Base-by-base conservation (phyloP, 2,888 invertebrate species). In the Polyommatus icarus region DNA sequence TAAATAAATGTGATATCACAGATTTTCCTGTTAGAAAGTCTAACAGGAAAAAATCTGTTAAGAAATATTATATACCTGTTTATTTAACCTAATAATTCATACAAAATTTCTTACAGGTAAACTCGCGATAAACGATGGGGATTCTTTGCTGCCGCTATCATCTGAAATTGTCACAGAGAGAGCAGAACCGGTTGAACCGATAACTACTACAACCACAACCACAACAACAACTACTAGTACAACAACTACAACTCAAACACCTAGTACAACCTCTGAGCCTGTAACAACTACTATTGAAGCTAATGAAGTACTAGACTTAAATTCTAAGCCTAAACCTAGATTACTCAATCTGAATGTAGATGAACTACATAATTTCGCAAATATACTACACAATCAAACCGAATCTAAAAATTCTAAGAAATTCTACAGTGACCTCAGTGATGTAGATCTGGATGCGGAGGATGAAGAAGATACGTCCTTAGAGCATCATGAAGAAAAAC, bases 361-460 rank as follows among this genome's bases (percentile, higher is more conserved):
- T 76, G 93, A 93, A 72, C 82, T 93, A 50, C 91, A 92, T 83
- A 91, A 89, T 57, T 92, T 93, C 76, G 93, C 93, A 0, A 90
- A 91, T 75, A 89, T 89, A 3, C 81, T 92, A 77, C 93, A 94
- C 73, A 93, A 93, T 85, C 89, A 91, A 80, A 88, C 88, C 2
- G 82, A 83, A 59, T 78, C 83, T n/a, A 87, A 85, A 80, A 82
- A 79, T 76, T 80, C 84, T 71, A 90, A 88, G 80, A 93, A 91
- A 82, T 83, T 82, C 76, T 81, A 93, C 67, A 88, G 93, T 59
- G 97, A 97, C 88, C 91, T 97, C n/a, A 97, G 97, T 86, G 97
- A 97, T 87, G 96, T 97, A 29, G 97, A 95, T 83, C 95, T 97
- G 94, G 96, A 96, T 82, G 95, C 82, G 61, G 90, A 95, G 79